A percentile compares a stretch with the other conserved stretches of the same genome.
phyloP scores from a whole-genome alignment of 2,797 vertebrate genomes.

The Epinephelus coioides region DNA sequence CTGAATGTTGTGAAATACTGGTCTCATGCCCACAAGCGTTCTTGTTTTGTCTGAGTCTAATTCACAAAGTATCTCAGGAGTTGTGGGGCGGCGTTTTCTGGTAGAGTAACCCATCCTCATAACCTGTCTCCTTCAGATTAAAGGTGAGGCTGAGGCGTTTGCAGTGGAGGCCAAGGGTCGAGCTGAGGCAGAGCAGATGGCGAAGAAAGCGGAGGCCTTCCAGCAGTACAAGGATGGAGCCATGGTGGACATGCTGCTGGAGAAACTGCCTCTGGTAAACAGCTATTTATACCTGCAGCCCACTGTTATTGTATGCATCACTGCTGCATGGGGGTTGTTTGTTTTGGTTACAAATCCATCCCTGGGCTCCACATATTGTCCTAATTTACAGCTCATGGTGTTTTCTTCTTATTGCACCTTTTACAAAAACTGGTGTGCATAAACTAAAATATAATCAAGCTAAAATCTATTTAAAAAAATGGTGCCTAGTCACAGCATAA shows the following conservation, averaged over 20 bases:
- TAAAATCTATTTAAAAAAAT: too few species aligned
- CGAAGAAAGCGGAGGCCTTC: constrained; percentile 93
- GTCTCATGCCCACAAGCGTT: not conserved
- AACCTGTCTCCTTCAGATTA: constrained; percentile 81
- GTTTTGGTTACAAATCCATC: not conserved
- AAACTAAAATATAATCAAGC: not conserved
- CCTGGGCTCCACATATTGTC: not conserved
- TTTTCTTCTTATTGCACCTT: not conserved
- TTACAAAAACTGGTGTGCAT: not conserved
- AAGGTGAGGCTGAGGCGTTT: constrained; percentile 91
- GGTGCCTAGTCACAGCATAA: too few species aligned
- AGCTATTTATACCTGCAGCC: not conserved
- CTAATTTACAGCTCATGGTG: not conserved
- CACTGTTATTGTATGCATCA: not conserved
- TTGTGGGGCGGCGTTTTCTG: not conserved
- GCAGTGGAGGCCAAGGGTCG: constrained; percentile 90
- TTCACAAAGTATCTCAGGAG: not conserved
- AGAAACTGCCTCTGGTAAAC: constrained; percentile 91
- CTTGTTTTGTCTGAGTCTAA: not conserved
- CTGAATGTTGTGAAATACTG: not conserved
- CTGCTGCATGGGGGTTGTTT: not conserved
- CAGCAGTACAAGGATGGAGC: constrained; percentile 92
- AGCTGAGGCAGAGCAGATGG: constrained; percentile 93
- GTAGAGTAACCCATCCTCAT: not conserved
- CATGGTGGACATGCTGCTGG: constrained; percentile 94